Base-by-base conservation (phyloP, 1,140 invertebrate species). In the Bombus impatiens region DNA sequence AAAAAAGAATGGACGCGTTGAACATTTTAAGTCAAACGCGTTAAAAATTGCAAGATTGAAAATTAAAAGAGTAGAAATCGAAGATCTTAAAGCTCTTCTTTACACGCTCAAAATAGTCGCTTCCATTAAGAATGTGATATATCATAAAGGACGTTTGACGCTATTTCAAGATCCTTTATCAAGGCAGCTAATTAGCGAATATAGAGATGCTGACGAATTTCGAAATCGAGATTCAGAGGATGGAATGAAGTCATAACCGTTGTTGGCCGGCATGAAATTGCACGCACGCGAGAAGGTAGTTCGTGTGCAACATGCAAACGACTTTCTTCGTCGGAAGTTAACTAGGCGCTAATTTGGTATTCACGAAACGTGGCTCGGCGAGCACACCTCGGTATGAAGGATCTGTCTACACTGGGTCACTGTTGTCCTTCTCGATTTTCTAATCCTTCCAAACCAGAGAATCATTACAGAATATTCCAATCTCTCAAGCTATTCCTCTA, bases 261-360 rank as follows among this genome's bases (percentile, higher is more conserved):
- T 89, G 80, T 40, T 76, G 53, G 25, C 40, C n/a, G 18, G 22
- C 32, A 47, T 82, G 77, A 79, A 68, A 84, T 83, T 59, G 67
- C 88, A 74, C 78, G 71, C 87, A 81, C 84, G 82, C 67, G 81
- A 67, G 62, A 37, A 78, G 76, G 67, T 68, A 62, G 59, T 32
- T 37, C 77, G 74, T n/a, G 88, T 65, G 74, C 84, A 85, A 89
- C 78, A 88, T 88, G 68, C 68, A 86, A 88, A 89, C 84, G 79
- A 83, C 87, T 89, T 42, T 82, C 67, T 89, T 89, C 70, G 72
- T 86, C 72, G 72, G 62, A 84, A 87, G 88, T 87, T 83, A 90
- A 87, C 88, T 84, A 84, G 79, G 88, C 71, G 90, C 83, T 86
- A 91, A 91, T 91, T 91, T 40, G 71, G 86, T 90, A 92, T 91